phyloP scores from a whole-genome alignment of 2,113 vertebrate species.

The Macrotis lagotis region DNA sequence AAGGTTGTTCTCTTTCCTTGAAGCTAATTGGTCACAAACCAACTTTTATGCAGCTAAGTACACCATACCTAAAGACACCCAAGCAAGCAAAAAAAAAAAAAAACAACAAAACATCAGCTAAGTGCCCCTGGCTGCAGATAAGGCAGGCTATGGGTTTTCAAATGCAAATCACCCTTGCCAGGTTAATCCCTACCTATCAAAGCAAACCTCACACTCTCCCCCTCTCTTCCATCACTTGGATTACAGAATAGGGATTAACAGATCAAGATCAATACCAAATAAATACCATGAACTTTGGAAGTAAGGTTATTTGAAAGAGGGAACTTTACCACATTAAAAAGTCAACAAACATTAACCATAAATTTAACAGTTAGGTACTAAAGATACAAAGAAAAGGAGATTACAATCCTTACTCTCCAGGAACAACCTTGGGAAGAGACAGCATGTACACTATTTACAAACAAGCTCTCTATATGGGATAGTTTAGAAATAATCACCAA shows the following conservation, averaged over 20 bases:
- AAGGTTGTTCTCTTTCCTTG: not conserved
- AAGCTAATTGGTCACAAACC: not conserved
- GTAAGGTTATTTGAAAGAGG: not conserved
- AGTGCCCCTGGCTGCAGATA: not conserved
- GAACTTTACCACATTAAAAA: not conserved
- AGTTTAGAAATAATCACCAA: not conserved
- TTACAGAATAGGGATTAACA: not conserved
- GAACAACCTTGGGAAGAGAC: not conserved
- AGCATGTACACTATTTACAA: not conserved
- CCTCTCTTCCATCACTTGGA: not conserved
- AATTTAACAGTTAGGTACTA: not conserved
- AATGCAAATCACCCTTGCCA: not conserved
- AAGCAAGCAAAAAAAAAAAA: not conserved
- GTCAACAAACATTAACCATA: not conserved
- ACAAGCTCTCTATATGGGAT: not conserved
- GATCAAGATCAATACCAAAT: too few relatives aligned
- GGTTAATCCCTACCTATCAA: not conserved
- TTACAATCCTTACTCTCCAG: not conserved
- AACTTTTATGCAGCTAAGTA: conserved; percentile 12
- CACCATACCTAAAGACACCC: not conserved
- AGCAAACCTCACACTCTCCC: too few relatives aligned
- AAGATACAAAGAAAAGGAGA: not conserved
- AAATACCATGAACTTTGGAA: not conserved
- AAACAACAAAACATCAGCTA: too few relatives aligned
- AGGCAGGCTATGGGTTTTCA: not conserved